These are phyloP conservation scores for Nyleta sp. DNA, from an alignment of 2,888 invertebrate species.

Conservation along the genomic window DNA sequence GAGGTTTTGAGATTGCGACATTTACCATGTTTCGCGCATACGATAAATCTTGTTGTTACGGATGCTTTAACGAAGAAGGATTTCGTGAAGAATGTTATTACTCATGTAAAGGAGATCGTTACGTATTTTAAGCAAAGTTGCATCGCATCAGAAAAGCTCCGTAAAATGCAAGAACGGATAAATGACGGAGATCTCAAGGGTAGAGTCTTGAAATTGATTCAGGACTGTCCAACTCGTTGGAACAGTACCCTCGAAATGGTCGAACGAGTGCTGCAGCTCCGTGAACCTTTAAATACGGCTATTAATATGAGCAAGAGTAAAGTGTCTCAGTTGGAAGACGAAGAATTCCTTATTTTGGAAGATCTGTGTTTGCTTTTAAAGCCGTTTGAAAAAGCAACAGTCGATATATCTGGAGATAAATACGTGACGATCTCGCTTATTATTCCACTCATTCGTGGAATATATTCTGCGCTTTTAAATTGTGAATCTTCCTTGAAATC, in stretches of 20 bases:
- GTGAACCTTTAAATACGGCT: constrained; percentile 14
- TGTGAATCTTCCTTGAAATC: not conserved
- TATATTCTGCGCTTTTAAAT: not conserved
- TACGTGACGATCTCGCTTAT: constrained; percentile 16
- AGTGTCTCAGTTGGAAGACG: not conserved
- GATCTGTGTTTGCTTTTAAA: constrained; percentile 14
- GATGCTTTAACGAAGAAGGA: not conserved
- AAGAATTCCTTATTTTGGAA: constrained; percentile 16
- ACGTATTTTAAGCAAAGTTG: constrained; percentile 1
- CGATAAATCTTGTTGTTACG: constrained; percentile 2
- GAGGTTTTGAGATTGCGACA: constrained; percentile 9
- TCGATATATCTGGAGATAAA: constrained; percentile 24
- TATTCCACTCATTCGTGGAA: constrained; percentile 12
- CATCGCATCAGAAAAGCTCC: not conserved
- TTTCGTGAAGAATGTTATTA: not conserved
- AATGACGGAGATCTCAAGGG: not conserved
- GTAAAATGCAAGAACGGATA: constrained; percentile 7
- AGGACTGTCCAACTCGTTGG: constrained; percentile 8
- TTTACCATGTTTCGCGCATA: constrained; percentile 16
- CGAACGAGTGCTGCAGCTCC: constrained; percentile 9
- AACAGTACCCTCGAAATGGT: constrained; percentile 27
- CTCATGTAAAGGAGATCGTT: constrained; percentile 13
- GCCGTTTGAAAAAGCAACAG: constrained; percentile 25
- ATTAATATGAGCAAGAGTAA: constrained; percentile 8
- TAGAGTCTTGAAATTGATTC: constrained; percentile 1